Base-by-base conservation (phyloP, 2,797 vertebrate species). In the Oreonectes daqikongensis region DNA sequence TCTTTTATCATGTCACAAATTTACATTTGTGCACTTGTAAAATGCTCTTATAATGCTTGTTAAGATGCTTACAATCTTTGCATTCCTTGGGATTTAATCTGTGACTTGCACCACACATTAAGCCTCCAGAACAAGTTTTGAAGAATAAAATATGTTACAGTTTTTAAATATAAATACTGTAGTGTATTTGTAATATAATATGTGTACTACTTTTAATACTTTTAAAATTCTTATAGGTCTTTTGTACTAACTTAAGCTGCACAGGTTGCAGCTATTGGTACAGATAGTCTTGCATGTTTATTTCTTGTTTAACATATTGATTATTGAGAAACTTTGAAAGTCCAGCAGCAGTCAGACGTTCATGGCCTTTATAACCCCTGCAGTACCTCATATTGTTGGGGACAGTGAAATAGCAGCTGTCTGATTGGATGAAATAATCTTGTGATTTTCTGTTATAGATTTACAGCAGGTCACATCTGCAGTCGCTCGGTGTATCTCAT, bases 291-390 rank as follows among this genome's bases (percentile, higher is more conserved):
- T 12, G 50, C 50, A 12, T 53, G n/a, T 42, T 70, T 22, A n/a
- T 67, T 59, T 30, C 10, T 73, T 8, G 18, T 50, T 50, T 10
- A 50, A 50, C 46, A n/a, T n/a, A 50, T 50, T 50, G 46, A 50
- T 50, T 50, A 18, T n/a, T 50, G 18, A 17, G 17, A 20, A 50
- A n/a, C 2, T 8, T 50, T 50, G 17, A 10, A 15, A 48, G 17
- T 48, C n/a, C 46, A n/a, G 46, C 32, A 32, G 5, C 46, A 8
- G 18, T 50, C 46, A 50, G 17, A 50, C 18, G n/a, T 50, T 20
- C 7, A 50, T 20, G 48, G 46, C n/a, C 18, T 50, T 46, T 46
- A 46, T 18, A 46, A 17, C 44, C 5, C 1, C n/a, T 50, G 20
- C 52, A 24, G 52, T 52, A 22, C 2, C 18, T 22, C 50, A 52